Percentiles rank a stretch among this genome's conserved stretches.
phyloP scores from a whole-genome alignment of 2,888 invertebrate species.

The Drosophila macrospina region DNA sequence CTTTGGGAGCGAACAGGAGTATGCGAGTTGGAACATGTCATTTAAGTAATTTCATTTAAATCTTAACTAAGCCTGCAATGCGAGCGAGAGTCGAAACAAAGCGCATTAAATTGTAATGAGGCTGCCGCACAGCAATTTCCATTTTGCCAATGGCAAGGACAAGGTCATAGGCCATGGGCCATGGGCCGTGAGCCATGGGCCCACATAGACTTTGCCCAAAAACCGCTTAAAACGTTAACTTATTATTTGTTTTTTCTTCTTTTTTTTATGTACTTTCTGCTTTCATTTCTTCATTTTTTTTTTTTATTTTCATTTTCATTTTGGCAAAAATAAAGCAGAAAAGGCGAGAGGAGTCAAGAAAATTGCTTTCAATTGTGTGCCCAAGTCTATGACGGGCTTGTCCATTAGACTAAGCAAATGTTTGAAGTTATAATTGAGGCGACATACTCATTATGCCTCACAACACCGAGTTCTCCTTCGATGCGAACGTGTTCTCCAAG shows the following conservation, averaged over 20 bases:
- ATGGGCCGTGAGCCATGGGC: constrained; percentile 2
- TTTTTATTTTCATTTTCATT: not conserved
- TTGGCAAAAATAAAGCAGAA: not conserved
- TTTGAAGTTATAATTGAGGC: constrained; percentile 63
- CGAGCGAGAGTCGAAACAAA: constrained; percentile 47
- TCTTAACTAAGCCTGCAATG: constrained; percentile 64
- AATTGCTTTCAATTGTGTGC: constrained; percentile 59
- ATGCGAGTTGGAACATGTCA: constrained; percentile 52
- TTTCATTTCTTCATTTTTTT: constrained; percentile 6
- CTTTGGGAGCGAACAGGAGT: not conserved
- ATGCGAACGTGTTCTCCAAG: not conserved
- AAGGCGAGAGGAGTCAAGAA: constrained; percentile 10
- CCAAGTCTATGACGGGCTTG: constrained; percentile 44
- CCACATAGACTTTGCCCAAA: constrained; percentile 52
- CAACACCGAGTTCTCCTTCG: constrained; percentile 9
- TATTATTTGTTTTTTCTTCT: constrained; percentile 52
- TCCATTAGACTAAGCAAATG: constrained; percentile 60
- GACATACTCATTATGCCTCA: constrained; percentile 52
- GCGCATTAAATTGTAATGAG: constrained; percentile 78
- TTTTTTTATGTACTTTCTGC: constrained; percentile 19
- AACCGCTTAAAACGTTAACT: constrained; percentile 77
- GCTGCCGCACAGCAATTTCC: constrained; percentile 54
- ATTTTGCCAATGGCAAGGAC: constrained; percentile 42
- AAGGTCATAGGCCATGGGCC: constrained; percentile 42
- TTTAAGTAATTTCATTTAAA: constrained; percentile 70